These are phyloP conservation scores for Cyclopterus lumpus DNA, from an alignment of 2,797 vertebrate species.

Conservation along the genomic window DNA sequence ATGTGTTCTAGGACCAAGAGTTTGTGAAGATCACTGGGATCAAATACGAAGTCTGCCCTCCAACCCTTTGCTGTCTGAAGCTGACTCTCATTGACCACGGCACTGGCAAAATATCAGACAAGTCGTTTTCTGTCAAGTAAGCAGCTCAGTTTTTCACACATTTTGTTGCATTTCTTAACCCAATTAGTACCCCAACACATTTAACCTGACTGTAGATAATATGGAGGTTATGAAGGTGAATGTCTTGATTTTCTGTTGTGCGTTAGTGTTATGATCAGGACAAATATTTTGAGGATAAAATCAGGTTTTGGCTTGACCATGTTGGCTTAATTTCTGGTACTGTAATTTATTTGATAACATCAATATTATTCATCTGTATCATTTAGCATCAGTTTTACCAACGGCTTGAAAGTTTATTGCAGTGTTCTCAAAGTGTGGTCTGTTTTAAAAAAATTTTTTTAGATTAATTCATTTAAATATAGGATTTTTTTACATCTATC, in stretches of 20 bases:
- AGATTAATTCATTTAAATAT: not conserved
- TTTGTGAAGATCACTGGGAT: constrained; percentile 98
- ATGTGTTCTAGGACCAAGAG: constrained; percentile 91
- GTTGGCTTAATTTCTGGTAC: not conserved
- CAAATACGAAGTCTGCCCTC: constrained; percentile 95
- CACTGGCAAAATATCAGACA: constrained; percentile 91
- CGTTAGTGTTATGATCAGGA: not conserved
- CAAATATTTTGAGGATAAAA: not conserved
- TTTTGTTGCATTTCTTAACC: not conserved
- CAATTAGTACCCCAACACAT: not conserved
- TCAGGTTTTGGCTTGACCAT: not conserved
- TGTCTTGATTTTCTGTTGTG: not conserved
- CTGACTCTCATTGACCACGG: constrained; percentile 94
- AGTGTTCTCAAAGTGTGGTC: not conserved
- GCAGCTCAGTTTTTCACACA: constrained; percentile 22
- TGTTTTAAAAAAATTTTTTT: not conserved
- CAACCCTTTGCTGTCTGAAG: constrained; percentile 96
- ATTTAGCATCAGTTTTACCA: not conserved
- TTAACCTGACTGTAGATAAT: not conserved
- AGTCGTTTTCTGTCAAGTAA: constrained; percentile 95
- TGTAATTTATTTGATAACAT: not conserved
- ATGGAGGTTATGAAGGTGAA: not conserved
- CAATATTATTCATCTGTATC: not conserved
- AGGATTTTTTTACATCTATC: not conserved
- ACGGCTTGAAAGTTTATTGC: not conserved